Evolutionary conservation across 2,113 vertebrate genomes (phyloP).

Genomic region (Sterna hirundo): DNA sequence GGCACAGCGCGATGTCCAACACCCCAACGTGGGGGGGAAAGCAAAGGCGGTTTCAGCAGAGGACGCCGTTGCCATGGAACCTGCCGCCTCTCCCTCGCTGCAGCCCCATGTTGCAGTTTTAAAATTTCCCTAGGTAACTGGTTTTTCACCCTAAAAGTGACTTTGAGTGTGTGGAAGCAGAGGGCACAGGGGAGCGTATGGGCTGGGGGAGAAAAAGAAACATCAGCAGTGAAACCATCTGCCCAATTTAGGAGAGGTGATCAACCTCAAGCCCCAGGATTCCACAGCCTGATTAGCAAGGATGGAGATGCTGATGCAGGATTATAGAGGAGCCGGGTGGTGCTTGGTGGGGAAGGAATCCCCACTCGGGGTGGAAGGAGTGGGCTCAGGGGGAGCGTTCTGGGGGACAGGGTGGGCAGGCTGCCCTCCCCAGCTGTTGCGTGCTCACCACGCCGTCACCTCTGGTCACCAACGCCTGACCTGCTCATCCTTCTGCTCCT

Average conservation of each 20-base stretch:
- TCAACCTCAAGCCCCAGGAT: rapidly evolving
- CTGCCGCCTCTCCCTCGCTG: background rate
- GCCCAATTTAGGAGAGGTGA: background rate
- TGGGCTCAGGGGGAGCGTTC: background rate
- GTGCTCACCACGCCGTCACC: background rate
- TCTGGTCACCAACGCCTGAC: background rate
- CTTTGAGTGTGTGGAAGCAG: background rate
- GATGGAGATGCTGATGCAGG: background rate
- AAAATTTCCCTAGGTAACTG: background rate
- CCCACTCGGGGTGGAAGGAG: background rate
- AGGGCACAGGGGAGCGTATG: rapidly evolving
- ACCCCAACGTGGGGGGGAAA: rapidly evolving
- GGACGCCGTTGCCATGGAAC: background rate
- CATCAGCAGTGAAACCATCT: background rate
- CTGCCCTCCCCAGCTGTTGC: background rate
- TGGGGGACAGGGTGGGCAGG: background rate
- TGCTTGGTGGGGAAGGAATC: background rate
- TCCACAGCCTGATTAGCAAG: background rate
- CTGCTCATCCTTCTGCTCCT: background rate
- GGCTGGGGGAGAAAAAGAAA: background rate
- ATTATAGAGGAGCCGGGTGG: background rate
- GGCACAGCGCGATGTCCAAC: rapidly evolving
- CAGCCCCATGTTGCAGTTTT: background rate
- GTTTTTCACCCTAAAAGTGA: background rate
- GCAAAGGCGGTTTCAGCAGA: background rate